Percentiles rank a stretch among this genome's conserved stretches.
Conservation (phyloP, 2,113 vertebrate species). For the Lanius collurio region DNA sequence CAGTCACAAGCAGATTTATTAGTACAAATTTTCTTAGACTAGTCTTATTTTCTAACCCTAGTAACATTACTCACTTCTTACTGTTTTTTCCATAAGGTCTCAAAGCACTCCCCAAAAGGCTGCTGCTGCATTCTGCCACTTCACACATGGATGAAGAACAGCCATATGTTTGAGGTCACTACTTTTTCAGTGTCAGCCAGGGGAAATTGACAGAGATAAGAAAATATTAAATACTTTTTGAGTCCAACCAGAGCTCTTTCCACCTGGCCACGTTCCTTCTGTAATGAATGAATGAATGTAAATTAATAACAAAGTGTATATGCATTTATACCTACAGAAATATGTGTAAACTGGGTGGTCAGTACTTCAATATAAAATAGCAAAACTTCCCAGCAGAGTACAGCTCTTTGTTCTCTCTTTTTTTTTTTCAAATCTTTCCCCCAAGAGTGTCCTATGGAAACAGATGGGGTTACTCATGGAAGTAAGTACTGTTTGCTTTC, state of each 20-base stretch:
- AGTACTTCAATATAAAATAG: not conserved
- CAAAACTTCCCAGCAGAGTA: not conserved
- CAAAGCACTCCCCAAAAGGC: not conserved
- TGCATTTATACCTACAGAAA: not conserved
- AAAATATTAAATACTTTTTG: not conserved
- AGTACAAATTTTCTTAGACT: not conserved
- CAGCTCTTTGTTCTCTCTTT: not conserved
- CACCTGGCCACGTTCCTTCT: not conserved
- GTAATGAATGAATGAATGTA: not conserved
- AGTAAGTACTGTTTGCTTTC: not conserved
- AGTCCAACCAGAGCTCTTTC: not conserved
- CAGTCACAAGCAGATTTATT: not conserved
- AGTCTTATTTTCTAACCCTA: not conserved
- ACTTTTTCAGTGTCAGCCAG: not conserved
- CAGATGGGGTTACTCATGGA: slow-evolving; percentile 23
- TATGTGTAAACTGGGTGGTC: not conserved
- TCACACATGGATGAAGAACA: not conserved
- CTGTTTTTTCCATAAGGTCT: not conserved
- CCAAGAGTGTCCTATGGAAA: not conserved
- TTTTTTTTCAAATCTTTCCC: not conserved
- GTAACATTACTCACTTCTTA: not conserved
- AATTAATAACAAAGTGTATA: not conserved
- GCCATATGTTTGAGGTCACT: not conserved
- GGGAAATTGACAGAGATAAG: not conserved
- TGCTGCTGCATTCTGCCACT: not conserved